These are phyloP conservation scores for Halocynthia aurantium DNA, from an alignment of 23 tunicate species.

Conservation along the genomic window DNA sequence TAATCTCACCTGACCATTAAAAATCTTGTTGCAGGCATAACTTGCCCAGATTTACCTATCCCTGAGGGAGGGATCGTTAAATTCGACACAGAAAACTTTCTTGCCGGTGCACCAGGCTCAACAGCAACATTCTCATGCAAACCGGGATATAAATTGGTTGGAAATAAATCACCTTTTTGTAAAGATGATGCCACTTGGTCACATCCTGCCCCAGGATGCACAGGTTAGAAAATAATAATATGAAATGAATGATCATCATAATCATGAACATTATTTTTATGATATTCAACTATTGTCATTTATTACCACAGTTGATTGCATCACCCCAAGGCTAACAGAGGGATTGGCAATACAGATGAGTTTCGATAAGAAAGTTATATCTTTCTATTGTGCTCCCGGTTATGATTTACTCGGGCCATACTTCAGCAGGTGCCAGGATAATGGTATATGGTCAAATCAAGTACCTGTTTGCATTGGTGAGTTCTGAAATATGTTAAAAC, in stretches of 20 bases:
- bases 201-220: neutral
- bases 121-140: neutral
- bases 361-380: neutral
- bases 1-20: too few relatives aligned
- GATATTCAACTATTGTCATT: neutral
- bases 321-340: neutral
- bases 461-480: neutral
- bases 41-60: too few relatives aligned
- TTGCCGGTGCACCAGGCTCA: too few relatives aligned
- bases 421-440: neutral
- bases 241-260: neutral
- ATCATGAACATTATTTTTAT: neutral
- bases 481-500: neutral
- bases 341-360: neutral
- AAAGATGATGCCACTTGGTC: neutral
- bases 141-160: neutral
- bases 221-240: neutral
- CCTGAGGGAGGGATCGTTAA: too few relatives aligned
- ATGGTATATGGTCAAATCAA: neutral
- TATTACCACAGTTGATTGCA: neutral
- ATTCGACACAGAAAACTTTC: too few relatives aligned
- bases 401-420: neutral
- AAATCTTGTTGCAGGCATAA: too few relatives aligned
- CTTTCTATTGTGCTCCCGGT: neutral
- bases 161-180: neutral